Conservation (phyloP, 2,888 invertebrate genomes). For the Gastrophysa polygoni region DNA sequence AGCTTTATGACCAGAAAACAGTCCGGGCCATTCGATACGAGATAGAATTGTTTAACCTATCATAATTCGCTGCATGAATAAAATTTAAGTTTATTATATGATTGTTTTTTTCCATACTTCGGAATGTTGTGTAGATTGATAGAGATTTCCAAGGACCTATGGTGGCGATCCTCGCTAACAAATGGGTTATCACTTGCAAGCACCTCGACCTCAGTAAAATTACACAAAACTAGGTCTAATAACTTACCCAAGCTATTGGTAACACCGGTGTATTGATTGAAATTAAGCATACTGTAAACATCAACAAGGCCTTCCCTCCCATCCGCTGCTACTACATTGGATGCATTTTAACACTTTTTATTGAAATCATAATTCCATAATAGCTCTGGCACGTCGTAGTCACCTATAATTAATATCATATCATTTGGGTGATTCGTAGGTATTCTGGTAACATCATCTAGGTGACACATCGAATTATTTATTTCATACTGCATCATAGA, state of each 20-base stretch:
- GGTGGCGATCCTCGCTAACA: no score
- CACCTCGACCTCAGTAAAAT: no score
- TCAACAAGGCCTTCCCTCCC: neutral
- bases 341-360: neutral
- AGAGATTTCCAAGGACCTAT: neutral
- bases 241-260: neutral
- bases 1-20: neutral
- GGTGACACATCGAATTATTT: neutral
- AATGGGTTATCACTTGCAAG: no score
- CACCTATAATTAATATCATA: neutral
- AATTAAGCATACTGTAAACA: constrained; percentile 1
- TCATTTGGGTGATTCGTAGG: neutral
- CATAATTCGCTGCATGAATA: neutral
- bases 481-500: no score
- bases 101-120: constrained; percentile 1
- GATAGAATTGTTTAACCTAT: neutral
- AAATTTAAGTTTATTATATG: constrained; percentile 3
- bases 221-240: no score
- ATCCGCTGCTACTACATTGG: neutral
- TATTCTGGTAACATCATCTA: neutral
- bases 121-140: neutral
- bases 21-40: neutral
- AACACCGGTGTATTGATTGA: constrained; percentile 1
- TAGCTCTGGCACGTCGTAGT: neutral
- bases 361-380: neutral